Evolutionary conservation across 2,113 vertebrate genomes (phyloP).

Genomic region (Salminus brasiliensis): DNA sequence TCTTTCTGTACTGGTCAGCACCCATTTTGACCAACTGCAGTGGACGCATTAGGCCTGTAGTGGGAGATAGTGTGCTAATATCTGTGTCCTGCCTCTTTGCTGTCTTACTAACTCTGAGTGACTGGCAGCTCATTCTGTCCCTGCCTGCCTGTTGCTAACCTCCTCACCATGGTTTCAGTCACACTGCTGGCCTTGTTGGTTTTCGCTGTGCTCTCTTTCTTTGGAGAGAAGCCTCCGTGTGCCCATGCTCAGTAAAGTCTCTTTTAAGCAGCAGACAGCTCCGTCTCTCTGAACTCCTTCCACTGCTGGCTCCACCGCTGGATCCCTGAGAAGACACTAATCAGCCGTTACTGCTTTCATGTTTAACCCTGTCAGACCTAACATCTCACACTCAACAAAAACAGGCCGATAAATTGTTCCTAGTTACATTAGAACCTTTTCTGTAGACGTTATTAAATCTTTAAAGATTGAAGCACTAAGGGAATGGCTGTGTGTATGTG

Average conservation of each 20-base stretch:
- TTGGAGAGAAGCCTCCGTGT: constrained; percentile 66
- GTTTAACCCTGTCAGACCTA: too few species aligned
- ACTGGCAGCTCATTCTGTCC: constrained; percentile 71
- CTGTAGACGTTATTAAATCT: too few species aligned
- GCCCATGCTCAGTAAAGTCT: constrained; percentile 72
- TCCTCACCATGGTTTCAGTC: constrained; percentile 85
- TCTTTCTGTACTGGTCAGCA: constrained; percentile 54
- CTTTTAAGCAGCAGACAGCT: constrained; percentile 71
- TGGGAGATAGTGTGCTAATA: constrained; percentile 54
- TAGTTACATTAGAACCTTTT: too few species aligned
- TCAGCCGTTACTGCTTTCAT: not conserved
- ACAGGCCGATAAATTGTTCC: too few species aligned
- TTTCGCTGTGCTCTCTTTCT: constrained; percentile 71
- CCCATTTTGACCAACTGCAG: constrained; percentile 84
- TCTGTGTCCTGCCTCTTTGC: not conserved
- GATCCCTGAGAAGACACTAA: not conserved
- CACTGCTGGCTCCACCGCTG: not conserved
- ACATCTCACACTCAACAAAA: too few species aligned
- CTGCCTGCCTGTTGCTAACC: constrained; percentile 70
- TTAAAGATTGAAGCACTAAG: too few species aligned
- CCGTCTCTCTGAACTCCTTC: constrained; percentile 66
- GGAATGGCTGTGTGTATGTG: too few species aligned
- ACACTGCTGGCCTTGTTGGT: constrained; percentile 85
- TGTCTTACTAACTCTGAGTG: constrained; percentile 63
- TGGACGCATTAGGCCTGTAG: constrained; percentile 62